Evolutionary conservation across 2,797 vertebrate genomes (phyloP), one percentile per base, ranked within the genome.

Genomic region (Champsocephalus esox): DNA sequence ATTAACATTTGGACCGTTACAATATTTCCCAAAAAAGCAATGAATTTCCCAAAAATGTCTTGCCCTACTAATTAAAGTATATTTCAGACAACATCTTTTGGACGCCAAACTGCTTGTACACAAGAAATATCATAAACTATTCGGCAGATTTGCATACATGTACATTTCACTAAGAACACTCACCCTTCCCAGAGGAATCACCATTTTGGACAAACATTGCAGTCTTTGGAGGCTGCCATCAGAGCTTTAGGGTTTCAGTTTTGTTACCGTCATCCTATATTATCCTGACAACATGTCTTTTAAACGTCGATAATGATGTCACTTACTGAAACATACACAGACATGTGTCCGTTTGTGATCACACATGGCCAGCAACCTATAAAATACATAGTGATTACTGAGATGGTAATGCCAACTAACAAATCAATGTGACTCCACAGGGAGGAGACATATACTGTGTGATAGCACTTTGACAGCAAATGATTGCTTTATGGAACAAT

Each of bases 351-450:
- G 2, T 3, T 21, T 62, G 50, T 38, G 38, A 66, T 57, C 17
- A 62, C 19, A 56, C 12, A 54, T 32, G 9, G 17, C 38, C 17
- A 44, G 38, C 51, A 48, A 41, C 28, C 10, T n/a, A 17, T 9
- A 62, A 56, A 28, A 41, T 10, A 24, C 12, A 49, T 10, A 12
- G 5, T n/a, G 38, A 48, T 73, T 52, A 63, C 52, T 59, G 60
- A 65, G 19, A 48, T 8, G n/a, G 12, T 63, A 44, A 63, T 56
- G 59, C 21, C 64, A 17, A 14, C 19, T 2, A 12, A 9, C 50
- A 49, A 62, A 63, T n/a, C 49, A 46, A 21, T 60, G 48, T 46
- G 44, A 57, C 34, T 63, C 28, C 45, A 51, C 32, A 43, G 43
- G 8, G 19, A 6, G 14, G 2, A 68, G 41, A 13, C 7, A 56